A percentile compares a stretch with the other conserved stretches of the same genome.
Conservation (phyloP, 2,797 vertebrate species). For the Centroberyx gerrardi region DNA sequence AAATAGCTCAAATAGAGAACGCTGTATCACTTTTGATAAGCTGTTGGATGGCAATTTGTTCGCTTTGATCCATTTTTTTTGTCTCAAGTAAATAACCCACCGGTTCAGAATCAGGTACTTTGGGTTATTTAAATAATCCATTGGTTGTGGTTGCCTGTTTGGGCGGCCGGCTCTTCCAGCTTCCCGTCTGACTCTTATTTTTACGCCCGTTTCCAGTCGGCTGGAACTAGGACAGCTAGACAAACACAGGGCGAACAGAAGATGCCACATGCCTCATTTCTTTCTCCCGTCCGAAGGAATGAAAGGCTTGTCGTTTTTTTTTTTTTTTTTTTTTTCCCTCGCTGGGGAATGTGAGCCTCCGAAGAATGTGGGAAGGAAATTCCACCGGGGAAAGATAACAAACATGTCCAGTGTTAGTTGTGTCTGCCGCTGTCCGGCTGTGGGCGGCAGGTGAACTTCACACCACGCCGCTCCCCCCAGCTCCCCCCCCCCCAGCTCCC, state of each 20-base stretch:
- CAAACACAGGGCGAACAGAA: constrained; percentile 54
- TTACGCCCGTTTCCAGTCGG: constrained; percentile 38
- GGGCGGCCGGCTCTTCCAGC: constrained; percentile 48
- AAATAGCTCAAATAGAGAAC: too few species aligned
- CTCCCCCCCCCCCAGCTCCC: constrained; percentile 8
- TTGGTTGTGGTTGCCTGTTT: constrained; percentile 42
- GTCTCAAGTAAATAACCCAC: not conserved
- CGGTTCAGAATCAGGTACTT: constrained; percentile 21
- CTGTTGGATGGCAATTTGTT: not conserved
- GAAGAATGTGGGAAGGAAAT: constrained; percentile 85
- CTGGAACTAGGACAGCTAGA: constrained; percentile 44
- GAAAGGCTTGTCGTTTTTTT: constrained; percentile 39
- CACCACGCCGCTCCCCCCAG: constrained; percentile 54
- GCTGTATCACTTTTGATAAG: too few species aligned
- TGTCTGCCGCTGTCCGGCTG: constrained; percentile 65
- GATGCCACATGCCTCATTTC: constrained; percentile 71
- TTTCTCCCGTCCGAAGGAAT: constrained; percentile 48
- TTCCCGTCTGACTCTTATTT: constrained; percentile 66
- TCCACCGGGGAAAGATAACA: constrained; percentile 82
- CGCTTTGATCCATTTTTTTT: constrained; percentile 2
- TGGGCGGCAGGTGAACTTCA: constrained; percentile 83
- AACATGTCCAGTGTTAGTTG: constrained; percentile 74
- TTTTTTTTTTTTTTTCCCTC: constrained; percentile 31
- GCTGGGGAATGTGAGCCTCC: constrained; percentile 76
- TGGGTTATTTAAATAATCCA: constrained; percentile 36